Conservation (phyloP, 2,797 vertebrate species). For the Enteromius thamalakanensis region DNA sequence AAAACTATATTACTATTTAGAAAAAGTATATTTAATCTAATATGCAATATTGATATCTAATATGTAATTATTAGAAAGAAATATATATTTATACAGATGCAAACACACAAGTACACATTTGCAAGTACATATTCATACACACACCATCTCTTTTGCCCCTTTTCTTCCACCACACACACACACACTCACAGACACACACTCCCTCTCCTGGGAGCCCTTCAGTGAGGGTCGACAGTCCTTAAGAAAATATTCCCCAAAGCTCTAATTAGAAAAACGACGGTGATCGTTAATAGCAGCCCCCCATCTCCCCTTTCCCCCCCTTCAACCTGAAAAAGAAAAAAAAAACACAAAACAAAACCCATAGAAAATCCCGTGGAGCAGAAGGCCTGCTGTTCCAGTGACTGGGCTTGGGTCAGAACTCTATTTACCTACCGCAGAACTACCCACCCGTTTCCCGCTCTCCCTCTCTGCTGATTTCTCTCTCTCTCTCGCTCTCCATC, state of each 20-base stretch:
- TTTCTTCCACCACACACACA: constrained; percentile 25
- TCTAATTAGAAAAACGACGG: constrained; percentile 83
- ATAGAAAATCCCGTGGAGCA: constrained; percentile 67
- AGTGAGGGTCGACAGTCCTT: constrained; percentile 76
- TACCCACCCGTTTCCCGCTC: constrained; percentile 50
- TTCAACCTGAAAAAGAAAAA: constrained; percentile 61
- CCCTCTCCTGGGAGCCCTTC: constrained; percentile 67
- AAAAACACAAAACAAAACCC: constrained; percentile 59
- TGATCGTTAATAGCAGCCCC: constrained; percentile 74
- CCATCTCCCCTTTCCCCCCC: constrained; percentile 5
- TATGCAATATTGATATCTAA: neutral
- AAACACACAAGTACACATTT: neutral
- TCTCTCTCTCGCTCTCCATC: constrained; percentile 63
- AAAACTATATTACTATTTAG: neutral
- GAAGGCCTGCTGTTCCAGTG: constrained; percentile 71
- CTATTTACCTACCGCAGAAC: constrained; percentile 85
- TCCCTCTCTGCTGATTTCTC: constrained; percentile 59
- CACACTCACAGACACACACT: constrained; percentile 41
- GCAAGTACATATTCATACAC: constrained; percentile 18
- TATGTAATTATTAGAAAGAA: neutral
- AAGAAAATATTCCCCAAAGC: constrained; percentile 83
- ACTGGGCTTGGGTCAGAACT: constrained; percentile 76
- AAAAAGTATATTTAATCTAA: neutral
- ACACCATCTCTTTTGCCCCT: constrained; percentile 29
- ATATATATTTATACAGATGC: neutral